Conservation (phyloP, 2,797 vertebrate genomes). For the Rhadinocentrus ornatus region DNA sequence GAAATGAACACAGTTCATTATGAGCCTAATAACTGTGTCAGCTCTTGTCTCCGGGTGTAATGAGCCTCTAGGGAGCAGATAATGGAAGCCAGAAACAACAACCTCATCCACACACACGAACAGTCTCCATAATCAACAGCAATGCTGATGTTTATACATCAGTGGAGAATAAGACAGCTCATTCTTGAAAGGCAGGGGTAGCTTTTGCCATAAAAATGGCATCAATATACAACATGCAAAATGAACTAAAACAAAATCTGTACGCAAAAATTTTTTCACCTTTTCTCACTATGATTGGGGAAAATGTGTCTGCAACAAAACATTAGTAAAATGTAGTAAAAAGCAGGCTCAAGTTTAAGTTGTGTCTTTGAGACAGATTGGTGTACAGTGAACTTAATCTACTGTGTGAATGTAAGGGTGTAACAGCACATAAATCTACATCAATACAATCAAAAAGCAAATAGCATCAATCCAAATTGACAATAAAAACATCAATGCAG, state of each 20-base stretch:
- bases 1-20: conserved; percentile 48
- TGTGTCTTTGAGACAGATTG: too few species aligned
- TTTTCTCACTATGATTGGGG: not conserved
- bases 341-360: too few species aligned
- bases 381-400: not conserved
- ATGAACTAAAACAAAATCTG: conserved; percentile 3
- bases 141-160: conserved; percentile 48
- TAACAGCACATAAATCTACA: too few species aligned
- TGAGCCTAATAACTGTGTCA: conserved; percentile 52
- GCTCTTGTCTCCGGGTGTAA: conserved; percentile 42
- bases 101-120: conserved; percentile 19
- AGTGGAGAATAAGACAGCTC: conserved; percentile 12
- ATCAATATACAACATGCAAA: conserved; percentile 10
- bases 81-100: conserved; percentile 49
- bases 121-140: conserved; percentile 23
- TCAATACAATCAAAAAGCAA: not conserved
- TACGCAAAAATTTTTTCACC: conserved; percentile 2
- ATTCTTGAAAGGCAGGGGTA: conserved; percentile 28
- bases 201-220: conserved; percentile 12
- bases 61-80: conserved; percentile 51
- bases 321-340: conserved; percentile 24
- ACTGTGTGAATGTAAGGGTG: too few species aligned
- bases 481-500: too few species aligned
- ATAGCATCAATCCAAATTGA: too few species aligned
- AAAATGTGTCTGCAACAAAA: conserved; percentile 13